Evolutionary conservation across 2,797 vertebrate genomes (phyloP), one percentile per base, ranked within the genome.

Genomic region (Luscinia luscinia): DNA sequence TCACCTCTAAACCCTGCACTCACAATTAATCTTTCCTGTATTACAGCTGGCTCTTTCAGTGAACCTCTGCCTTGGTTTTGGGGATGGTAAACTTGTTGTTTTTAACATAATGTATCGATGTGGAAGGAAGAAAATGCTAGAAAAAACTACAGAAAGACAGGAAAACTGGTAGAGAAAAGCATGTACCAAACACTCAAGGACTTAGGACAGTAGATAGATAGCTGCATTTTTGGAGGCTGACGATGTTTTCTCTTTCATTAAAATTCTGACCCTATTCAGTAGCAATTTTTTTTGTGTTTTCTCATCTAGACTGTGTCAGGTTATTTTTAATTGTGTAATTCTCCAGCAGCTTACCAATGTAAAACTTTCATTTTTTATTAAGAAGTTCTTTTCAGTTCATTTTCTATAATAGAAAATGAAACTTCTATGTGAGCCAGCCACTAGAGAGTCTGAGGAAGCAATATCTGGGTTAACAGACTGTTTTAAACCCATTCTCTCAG

Each of bases 351-450:
- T 88, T 94, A 75, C 34, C 89, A 93, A 94, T 66, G 32, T 66
- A 92, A 88, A 94, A 87, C 78, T 91, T 95, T 81, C 51, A 51
- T 84, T 97, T 96, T 94, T 87, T 90, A 92, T 87, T 90, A 92
- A 92, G 89, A 55, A 96, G 36, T 72, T 81, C 51, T 87, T 97
- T 93, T 96, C 82, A 67, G 81, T 89, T 93, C 67, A 92, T 86
- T 36, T 76, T 84, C 70, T 95, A 20, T 83, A 80, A 94, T 69
- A 89, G 80, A 84, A 96, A 97, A 96, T 87, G 68, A 97, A 96
- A 97, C 95, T 94, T 96, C 92, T 93, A 43, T 89, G 45, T 30
- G 23, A 92, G 61, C 63, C 80, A 87, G 51, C 74, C 95, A 95
- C 87, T 61, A 64, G 84, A 94, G 84, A 85, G 34, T 83, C 41